phyloP scores from a whole-genome alignment of 1,140 invertebrate genomes.

The Drosophila quadrilineata region DNA sequence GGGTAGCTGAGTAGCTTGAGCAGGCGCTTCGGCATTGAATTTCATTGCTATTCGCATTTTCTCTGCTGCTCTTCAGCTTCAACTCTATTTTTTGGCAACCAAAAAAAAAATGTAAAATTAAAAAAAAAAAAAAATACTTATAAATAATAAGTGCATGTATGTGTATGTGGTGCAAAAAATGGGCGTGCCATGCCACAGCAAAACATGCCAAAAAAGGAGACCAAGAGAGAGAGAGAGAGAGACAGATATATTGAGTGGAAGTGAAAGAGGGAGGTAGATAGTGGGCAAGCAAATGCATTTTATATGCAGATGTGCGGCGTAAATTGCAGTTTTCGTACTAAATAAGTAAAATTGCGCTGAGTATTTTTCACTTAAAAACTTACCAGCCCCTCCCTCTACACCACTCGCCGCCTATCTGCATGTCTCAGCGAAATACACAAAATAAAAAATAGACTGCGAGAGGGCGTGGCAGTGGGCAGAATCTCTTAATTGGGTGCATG shows the following conservation, averaged over 20 bases:
- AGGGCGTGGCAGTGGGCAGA: slow-evolving; percentile 40
- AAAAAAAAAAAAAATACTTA: slow-evolving; percentile 57
- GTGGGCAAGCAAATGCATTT: slow-evolving; percentile 78
- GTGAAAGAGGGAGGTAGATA: no score
- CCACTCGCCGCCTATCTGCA: not conserved
- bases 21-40: slow-evolving; percentile 68
- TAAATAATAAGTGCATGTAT: slow-evolving; percentile 61
- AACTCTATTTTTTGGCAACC: slow-evolving; percentile 50
- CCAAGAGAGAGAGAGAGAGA: no score
- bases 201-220: slow-evolving; percentile 31
- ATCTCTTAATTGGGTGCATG: slow-evolving; percentile 77
- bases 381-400: not conserved
- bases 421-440: not conserved
- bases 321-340: slow-evolving; percentile 79
- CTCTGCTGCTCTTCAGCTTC: slow-evolving; percentile 18
- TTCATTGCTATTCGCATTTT: slow-evolving; percentile 77
- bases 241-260: no score
- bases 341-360: slow-evolving; percentile 80
- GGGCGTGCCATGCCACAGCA: slow-evolving; percentile 53
- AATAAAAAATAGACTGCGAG: not conserved
- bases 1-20: slow-evolving; percentile 42
- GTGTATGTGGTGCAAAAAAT: slow-evolving; percentile 53
- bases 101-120: slow-evolving; percentile 65
- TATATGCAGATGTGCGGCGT: slow-evolving; percentile 77
- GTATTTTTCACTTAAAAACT: slow-evolving; percentile 78